Evolutionary conservation across 2,888 invertebrate genomes (phyloP), one percentile per base, ranked within the genome.

Genomic region (Brenthis hecate): DNA sequence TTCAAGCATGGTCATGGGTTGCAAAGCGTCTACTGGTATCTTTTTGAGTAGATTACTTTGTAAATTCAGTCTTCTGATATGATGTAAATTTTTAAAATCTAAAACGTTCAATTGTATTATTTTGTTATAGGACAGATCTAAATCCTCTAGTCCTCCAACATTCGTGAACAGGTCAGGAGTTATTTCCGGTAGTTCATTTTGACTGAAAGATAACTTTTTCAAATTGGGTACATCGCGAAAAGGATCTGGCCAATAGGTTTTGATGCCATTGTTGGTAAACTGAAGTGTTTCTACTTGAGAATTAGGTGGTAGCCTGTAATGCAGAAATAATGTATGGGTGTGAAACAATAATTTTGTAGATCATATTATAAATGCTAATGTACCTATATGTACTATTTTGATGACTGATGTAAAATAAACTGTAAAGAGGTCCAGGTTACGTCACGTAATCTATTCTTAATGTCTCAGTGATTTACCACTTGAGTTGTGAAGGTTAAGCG

Each of bases 41-140:
- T 81, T 82, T 74, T 83, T 85, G 51, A 94, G 76, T 36, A 81
- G 72, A 75, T 94, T 94, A 56, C 85, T 86, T 71, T 92, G 93
- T 56, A 94, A 80, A 83, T 87, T 90, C 13, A 94, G 79, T 68
- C 86, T 86, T 74, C 89, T 87, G 2, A 91, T 71, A 48, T 82
- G 80, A 56, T 73, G 76, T 67, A 91, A 80, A 66, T 80, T 76
- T 71, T 86, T 85, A 56, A 94, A 94, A 73, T 89, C 88, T 61
- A 87, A 73, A 0, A 81, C 76, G 70, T 89, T 88, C 55, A 94
- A 84, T 3, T 85, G 84, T 11, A 84, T 73, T 5, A 94, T 77
- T 61, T 86, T 86, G 78, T 94, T 94, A 73, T 89, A 85, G 0
- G 94, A 94, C 0, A 94, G 75, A 76, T 94, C 94, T n/a, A 94